These are phyloP conservation scores for Diprion similis DNA, from an alignment of 1,140 invertebrate species.

Conservation along the genomic window DNA sequence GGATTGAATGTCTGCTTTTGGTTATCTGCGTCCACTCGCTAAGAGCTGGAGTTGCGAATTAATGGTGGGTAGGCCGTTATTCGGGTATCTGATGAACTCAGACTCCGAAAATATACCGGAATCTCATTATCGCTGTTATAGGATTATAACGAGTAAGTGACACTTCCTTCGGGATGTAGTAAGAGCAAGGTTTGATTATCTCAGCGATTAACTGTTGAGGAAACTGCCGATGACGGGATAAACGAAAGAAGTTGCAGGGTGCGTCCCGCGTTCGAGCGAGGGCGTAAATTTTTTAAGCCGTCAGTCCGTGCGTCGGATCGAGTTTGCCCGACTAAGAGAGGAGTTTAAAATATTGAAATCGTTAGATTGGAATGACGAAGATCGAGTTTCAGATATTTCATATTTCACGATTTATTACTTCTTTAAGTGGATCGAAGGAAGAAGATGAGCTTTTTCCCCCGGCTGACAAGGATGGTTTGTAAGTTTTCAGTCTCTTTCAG, in stretches of 20 bases:
- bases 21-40: too few relatives aligned
- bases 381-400: not conserved
- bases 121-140: too few relatives aligned
- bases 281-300: constrained; percentile 2
- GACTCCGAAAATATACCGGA: too few relatives aligned
- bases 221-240: not conserved
- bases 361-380: not conserved
- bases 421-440: not conserved
- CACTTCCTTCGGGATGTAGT: not conserved
- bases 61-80: too few relatives aligned
- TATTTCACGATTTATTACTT: constrained; percentile 3
- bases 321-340: not conserved
- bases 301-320: not conserved
- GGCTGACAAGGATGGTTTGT: not conserved
- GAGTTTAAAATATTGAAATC: constrained; percentile 3
- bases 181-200: not conserved
- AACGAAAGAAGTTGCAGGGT: not conserved
- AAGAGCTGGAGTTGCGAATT: too few relatives aligned
- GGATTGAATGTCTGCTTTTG: too few relatives aligned
- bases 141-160: too few relatives aligned
- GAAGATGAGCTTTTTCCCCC: not conserved
- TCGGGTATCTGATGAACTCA: too few relatives aligned
- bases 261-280: not conserved
- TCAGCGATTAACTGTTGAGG: not conserved
- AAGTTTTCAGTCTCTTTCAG: not conserved